phyloP scores from a whole-genome alignment of 1,140 invertebrate species.

The Hypsibius dujardini region DNA sequence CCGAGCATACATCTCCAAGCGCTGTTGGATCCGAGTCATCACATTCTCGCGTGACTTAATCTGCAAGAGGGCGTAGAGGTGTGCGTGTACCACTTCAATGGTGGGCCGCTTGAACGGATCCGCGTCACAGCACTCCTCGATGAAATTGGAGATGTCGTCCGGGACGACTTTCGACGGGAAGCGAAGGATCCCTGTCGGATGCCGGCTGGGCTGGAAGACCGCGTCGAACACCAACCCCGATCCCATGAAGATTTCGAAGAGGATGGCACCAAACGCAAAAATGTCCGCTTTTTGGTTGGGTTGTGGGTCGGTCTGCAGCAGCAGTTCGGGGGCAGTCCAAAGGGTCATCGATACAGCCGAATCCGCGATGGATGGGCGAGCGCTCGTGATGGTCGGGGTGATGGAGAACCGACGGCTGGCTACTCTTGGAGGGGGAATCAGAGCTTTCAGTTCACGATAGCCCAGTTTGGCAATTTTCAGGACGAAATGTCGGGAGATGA shows the following conservation, averaged over 20 bases:
- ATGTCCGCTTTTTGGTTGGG: neutral
- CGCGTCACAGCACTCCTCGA: neutral
- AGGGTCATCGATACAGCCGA: no score
- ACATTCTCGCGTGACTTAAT: neutral
- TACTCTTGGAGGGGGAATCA: neutral
- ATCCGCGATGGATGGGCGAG: neutral
- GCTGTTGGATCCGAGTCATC: neutral
- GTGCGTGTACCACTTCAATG: neutral
- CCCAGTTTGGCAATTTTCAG: conserved; percentile 6
- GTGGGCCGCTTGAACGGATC: neutral
- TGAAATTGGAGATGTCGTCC: neutral
- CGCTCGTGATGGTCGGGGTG: neutral
- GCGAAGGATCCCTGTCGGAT: no score
- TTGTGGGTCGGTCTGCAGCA: neutral
- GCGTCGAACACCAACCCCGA: no score
- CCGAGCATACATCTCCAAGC: neutral
- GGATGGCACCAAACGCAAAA: neutral
- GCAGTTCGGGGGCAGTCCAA: neutral
- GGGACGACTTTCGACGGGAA: neutral
- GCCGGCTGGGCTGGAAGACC: no score
- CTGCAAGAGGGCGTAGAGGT: neutral
- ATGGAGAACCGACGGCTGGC: neutral
- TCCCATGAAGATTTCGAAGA: neutral
- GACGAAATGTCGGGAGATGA: neutral
- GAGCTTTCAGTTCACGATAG: neutral